These are phyloP conservation scores for Athrips mouffetella DNA, from an alignment of 2,888 invertebrate genomes.

Conservation along the genomic window DNA sequence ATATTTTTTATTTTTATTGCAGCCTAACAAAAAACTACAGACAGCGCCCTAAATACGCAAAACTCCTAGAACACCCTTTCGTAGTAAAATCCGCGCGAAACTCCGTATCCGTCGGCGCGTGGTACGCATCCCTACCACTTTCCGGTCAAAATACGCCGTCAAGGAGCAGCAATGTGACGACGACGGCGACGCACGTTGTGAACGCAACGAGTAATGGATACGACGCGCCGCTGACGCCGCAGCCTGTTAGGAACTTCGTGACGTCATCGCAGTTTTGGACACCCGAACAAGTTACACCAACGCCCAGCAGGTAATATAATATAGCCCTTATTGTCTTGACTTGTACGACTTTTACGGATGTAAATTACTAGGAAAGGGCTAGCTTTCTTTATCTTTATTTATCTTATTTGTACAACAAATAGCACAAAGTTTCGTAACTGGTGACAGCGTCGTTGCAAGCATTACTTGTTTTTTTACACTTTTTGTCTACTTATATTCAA, in stretches of 20 bases:
- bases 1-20: conserved; percentile 34
- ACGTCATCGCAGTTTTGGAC: conserved; percentile 60
- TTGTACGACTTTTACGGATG: too few relatives aligned
- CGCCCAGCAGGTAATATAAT: conserved; percentile 50
- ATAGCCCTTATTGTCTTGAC: neutral
- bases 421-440: too few relatives aligned
- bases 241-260: conserved; percentile 65
- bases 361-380: too few relatives aligned
- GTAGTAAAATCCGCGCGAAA: conserved; percentile 87
- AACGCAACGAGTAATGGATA: conserved; percentile 30
- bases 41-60: conserved; percentile 95
- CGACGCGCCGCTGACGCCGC: conserved; percentile 49
- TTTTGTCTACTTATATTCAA: too few relatives aligned
- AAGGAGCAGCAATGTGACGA: conserved; percentile 26
- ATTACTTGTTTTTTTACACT: too few relatives aligned
- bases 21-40: conserved; percentile 96
- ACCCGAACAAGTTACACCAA: conserved; percentile 64
- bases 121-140: conserved; percentile 82
- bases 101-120: conserved; percentile 86
- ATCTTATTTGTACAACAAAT: too few relatives aligned
- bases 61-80: conserved; percentile 92
- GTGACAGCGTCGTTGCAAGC: too few relatives aligned
- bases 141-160: conserved; percentile 51
- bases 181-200: conserved; percentile 9
- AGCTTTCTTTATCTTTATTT: too few relatives aligned